Conservation (phyloP, 2,888 invertebrate species). For the Ectemnius continuus region DNA sequence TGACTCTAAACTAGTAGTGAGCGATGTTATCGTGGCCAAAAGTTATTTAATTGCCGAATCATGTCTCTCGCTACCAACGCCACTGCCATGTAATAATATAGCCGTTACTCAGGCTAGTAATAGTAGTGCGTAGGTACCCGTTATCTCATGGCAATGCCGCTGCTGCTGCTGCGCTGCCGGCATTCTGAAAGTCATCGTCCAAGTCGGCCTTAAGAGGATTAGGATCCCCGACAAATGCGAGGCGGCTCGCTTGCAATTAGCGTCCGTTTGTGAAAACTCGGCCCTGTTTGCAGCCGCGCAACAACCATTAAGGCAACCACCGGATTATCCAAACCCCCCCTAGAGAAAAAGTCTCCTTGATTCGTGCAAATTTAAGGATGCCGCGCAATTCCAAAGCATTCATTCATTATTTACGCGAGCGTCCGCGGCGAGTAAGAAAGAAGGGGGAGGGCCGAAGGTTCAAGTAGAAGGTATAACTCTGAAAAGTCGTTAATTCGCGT, state of each 20-base stretch:
- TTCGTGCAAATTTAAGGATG: neutral
- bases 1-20: neutral
- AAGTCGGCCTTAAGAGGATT: conserved; percentile 28
- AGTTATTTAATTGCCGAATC: conserved; percentile 10
- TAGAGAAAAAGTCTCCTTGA: neutral
- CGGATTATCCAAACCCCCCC: neutral
- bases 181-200: conserved; percentile 25
- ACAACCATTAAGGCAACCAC: too few species aligned
- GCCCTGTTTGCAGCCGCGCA: neutral
- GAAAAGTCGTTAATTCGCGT: conserved; percentile 26
- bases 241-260: conserved; percentile 21
- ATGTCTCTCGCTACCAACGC: conserved; percentile 2
- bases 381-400: too few species aligned
- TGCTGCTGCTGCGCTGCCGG: neutral
- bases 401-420: too few species aligned
- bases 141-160: conserved; percentile 1
- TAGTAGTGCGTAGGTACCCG: neutral
- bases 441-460: too few species aligned
- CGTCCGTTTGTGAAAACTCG: neutral
- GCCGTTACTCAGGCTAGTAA: neutral
- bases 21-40: neutral
- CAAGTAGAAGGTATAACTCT: neutral
- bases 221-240: conserved; percentile 34
- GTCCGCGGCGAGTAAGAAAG: too few species aligned
- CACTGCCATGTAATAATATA: neutral